Evolutionary conservation across 2,797 vertebrate species (phyloP), one percentile per base, ranked within the genome.

Genomic region (Distichodus sexfasciatus): DNA sequence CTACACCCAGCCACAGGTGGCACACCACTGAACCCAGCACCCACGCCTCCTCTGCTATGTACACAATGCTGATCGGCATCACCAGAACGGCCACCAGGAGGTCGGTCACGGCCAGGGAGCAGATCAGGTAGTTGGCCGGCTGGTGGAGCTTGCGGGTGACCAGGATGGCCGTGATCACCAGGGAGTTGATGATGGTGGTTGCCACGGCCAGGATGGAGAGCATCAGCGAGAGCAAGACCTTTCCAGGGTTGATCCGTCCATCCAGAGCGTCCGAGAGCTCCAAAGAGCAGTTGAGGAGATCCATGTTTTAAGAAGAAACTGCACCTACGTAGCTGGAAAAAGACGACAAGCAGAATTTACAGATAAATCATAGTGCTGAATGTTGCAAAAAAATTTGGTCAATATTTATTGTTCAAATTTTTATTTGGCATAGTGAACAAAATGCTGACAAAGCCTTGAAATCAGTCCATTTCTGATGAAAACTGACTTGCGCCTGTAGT

Each of bases 61-160:
- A 99, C 69, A 97, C 89, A 23, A 99, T 97, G 74, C 96, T 96
- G 86, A 99, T 94, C 47, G 97, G 97, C 97, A 99, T 99, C 79
- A 99, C 97, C 71, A 98, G 84, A 53, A 98, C 92, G 6, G 97
- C 96, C 69, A 99, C 96, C 59, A 98, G 91, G 65, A 99, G 95
- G 85, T 99, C 97, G 0, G 97, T 99, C 76, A 94, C 93, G 1
- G 97, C 97, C 61, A 99, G 86, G 1, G 96, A 98, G 81, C 96
- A 98, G 86, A 99, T 99, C 78, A 99, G 88, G 77, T 98, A 98
- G 87, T 99, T 99, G 83, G 96, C 96, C 0, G 96, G 96, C 72
- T 98, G 95, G 83, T 97, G 97, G 71, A 99, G 87, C 84, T 98
- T 98, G 72, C 92, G 91, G 1, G 97, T 99, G 76, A 97, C 95